Evolutionary conservation across 2,113 vertebrate species (phyloP), one percentile per base, ranked within the genome.

Genomic region (Pachycephala philippinensis): DNA sequence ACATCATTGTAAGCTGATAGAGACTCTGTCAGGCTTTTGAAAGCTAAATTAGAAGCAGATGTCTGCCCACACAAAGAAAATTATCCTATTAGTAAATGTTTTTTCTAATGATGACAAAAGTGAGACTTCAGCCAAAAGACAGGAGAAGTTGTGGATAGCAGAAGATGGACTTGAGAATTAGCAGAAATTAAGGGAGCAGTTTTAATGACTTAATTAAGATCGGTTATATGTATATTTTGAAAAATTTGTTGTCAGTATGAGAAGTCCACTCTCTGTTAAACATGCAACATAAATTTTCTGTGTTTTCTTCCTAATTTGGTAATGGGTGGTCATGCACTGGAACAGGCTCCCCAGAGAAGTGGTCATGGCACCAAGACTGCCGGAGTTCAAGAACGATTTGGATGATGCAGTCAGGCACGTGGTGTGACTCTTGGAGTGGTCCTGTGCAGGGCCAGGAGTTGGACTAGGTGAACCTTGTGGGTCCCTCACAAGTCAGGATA

Each of bases 11-110:
- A 80, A 94, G 49, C 49, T 77, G 74, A 68, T 83, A 66, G 50
- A 94, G 77, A 82, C 64, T 94, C 75, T 95, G 83, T 40, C 75
- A 96, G 59, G 44, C 64, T 96, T 98, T 86, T 24, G 59, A 96
- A 95, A 93, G 93, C n/a, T 80, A 66, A 96, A 97, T 94, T 93
- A 79, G 66, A 89, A 97, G 89, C 95, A 96, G 94, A 93, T 97
- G 92, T 92, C 91, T 88, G 61, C 70, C 89, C 83, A 95, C 87
- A 95, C 68, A 76, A 94, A 91, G 75, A 92, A 96, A 94, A 93
- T 80, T 22, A 94, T 96, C 86, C 96, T 96, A 94, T 92, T 97
- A 96, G 70, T 93, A 94, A 95, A 91, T 33, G 31, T 87, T 94
- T 97, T 78, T 96, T 96, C 63, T 94, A 93, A 91, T 87, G 28